Percentiles rank a stretch among this genome's conserved stretches.
Evolutionary conservation across 2,113 vertebrate species (phyloP).

Genomic region (Vulpes lagopus): DNA sequence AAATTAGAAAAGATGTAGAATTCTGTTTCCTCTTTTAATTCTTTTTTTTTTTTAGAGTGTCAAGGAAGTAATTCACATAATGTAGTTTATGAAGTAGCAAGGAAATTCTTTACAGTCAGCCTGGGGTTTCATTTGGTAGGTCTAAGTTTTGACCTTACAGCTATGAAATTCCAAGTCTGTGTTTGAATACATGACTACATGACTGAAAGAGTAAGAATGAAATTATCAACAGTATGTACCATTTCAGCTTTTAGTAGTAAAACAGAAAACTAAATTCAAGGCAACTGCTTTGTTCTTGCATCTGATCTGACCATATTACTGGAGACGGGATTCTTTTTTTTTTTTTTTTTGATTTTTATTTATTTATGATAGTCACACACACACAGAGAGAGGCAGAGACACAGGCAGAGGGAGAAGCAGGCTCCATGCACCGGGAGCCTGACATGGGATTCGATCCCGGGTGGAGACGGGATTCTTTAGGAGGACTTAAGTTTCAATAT

Average conservation of each 20-base stretch:
- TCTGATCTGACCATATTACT: not conserved
- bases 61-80: not conserved
- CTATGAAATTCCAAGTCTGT: slow-evolving; percentile 17
- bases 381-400: no score
- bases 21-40: slow-evolving; percentile 32
- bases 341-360: no score
- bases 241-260: slow-evolving; percentile 73
- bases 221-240: not conserved
- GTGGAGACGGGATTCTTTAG: not conserved
- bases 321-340: not conserved
- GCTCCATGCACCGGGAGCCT: no score
- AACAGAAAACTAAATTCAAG: slow-evolving; percentile 38
- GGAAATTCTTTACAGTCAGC: not conserved
- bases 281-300: slow-evolving; percentile 19
- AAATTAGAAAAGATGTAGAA: slow-evolving; percentile 14
- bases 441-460: no score
- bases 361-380: no score
- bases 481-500: not conserved
- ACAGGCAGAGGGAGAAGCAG: no score
- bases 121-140: slow-evolving; percentile 22
- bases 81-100: not conserved
- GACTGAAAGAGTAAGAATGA: slow-evolving; percentile 42
- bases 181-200: not conserved
- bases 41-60: not conserved
- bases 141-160: not conserved